A percentile compares a stretch with the other conserved stretches of the same genome.
phyloP scores from a whole-genome alignment of 2,113 vertebrate genomes.

The Calyptomena viridis region DNA sequence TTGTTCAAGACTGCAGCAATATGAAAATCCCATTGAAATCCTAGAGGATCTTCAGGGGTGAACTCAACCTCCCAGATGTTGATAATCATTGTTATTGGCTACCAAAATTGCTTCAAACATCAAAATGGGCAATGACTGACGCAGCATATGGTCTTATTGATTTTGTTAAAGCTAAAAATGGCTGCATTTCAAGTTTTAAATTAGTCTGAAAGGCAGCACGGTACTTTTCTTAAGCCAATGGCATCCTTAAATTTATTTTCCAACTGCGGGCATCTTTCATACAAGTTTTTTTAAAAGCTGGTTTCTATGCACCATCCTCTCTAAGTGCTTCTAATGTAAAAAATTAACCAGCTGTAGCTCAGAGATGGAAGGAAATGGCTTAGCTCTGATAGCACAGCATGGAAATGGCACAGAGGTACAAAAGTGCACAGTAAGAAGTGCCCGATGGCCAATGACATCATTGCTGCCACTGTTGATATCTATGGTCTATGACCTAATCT shows the following conservation, averaged over 20 bases:
- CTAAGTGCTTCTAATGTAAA: neutral
- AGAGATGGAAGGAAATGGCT: neutral
- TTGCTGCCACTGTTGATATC: fast-evolving
- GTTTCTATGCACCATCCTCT: neutral
- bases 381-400: neutral
- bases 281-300: neutral
- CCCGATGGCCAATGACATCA: neutral
- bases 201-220: neutral
- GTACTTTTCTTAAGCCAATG: neutral
- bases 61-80: neutral
- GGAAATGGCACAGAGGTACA: neutral
- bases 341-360: neutral
- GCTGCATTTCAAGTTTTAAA: slow-evolving; percentile 43
- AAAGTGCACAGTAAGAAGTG: neutral
- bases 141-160: neutral
- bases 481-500: neutral
- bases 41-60: neutral
- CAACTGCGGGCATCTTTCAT: neutral
- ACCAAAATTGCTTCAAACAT: neutral
- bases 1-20: neutral
- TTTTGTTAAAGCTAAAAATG: slow-evolving; percentile 45
- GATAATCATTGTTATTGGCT: neutral
- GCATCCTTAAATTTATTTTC: slow-evolving; percentile 11
- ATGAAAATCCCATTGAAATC: neutral
- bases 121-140: neutral